A percentile compares a stretch with the other conserved stretches of the same genome.
Evolutionary conservation across 2,797 vertebrate genomes (phyloP).

Genomic region (Sebastes hubbsi): DNA sequence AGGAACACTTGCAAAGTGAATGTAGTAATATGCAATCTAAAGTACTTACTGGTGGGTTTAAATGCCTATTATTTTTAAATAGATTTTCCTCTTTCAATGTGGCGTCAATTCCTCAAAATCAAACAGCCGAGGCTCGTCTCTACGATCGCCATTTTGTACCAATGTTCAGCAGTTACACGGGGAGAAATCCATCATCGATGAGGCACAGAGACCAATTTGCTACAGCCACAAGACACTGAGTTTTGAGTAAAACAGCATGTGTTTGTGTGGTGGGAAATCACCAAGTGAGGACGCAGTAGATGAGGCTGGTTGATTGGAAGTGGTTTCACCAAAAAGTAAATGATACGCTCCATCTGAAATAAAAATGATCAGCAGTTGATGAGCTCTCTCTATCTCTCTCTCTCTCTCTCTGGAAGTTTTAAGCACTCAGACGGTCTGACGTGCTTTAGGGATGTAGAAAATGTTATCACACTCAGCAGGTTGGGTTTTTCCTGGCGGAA

Average conservation of each 20-base stretch:
- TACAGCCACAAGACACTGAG: not conserved
- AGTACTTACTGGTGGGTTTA: not conserved
- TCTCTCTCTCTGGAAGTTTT: not conserved
- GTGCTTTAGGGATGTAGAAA: not conserved
- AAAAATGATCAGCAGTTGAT: not conserved
- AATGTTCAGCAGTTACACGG: not conserved
- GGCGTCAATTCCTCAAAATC: not conserved
- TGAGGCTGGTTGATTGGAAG: not conserved
- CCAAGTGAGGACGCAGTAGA: not conserved
- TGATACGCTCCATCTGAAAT: not conserved
- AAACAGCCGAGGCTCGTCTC: not conserved
- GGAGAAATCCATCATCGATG: not conserved
- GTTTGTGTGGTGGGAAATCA: not conserved
- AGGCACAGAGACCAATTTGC: not conserved
- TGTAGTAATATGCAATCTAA: not conserved
- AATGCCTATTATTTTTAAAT: not conserved
- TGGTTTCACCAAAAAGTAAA: not conserved
- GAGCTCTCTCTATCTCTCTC: not conserved
- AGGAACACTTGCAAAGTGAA: not conserved
- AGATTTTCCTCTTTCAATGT: not conserved
- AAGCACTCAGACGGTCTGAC: not conserved
- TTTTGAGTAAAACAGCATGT: not conserved
- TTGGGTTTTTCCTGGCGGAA: not conserved
- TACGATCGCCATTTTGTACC: not conserved
- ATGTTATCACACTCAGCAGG: slow-evolving; percentile 24